Base-by-base conservation (phyloP, 2,888 invertebrate species). In the Caenorhabditis zanzibari region DNA sequence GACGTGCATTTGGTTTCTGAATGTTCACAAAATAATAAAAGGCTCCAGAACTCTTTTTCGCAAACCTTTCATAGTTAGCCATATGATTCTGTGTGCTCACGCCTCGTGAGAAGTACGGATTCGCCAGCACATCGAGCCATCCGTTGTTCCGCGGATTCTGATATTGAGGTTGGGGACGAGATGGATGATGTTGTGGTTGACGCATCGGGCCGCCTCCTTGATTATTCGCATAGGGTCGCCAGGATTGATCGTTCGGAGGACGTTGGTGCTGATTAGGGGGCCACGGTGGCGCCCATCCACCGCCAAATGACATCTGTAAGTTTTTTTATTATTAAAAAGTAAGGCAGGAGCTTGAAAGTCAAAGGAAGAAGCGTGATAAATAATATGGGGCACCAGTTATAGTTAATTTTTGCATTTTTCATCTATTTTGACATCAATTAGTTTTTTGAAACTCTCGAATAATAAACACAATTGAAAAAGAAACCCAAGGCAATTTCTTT, bases 171-270 rank as follows among this genome's bases (percentile, higher is more conserved):
- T 19, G 0, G 1, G 19, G 24, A 16, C 14, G 22, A 12, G 41
- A 19, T 12, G 24, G 10, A n/a, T 24, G 6, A 0, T 32, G 24
- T 14, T 28, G 22, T 7, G 56, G 61, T 19, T 24, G 56, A 6
- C 79, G 56, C 47, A 75, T 71, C 16, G 69, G 72, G 12, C 83
- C 74, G 0, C 61, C 63, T 2, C 66, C 59, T 26, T 38, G 64
- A 19, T 79, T 61, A 19, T 71, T 69, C 7, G 63, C 64, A 41
- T 79, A 75, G 2, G 79, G 71, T n/a, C 83, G 38, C 83, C 83
- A 83, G 9, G 74, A 66, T 22, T 26, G 32, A 24, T 44, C 4
- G n/a, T 68, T 49, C 24, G 41, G n/a, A 19, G 28, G 19, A 58
- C 6, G 35, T 44, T 52, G 41, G 7, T 24, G 49, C 38, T 38